Conservation (phyloP, 2,797 vertebrate species). For the Sardinella longiceps region DNA sequence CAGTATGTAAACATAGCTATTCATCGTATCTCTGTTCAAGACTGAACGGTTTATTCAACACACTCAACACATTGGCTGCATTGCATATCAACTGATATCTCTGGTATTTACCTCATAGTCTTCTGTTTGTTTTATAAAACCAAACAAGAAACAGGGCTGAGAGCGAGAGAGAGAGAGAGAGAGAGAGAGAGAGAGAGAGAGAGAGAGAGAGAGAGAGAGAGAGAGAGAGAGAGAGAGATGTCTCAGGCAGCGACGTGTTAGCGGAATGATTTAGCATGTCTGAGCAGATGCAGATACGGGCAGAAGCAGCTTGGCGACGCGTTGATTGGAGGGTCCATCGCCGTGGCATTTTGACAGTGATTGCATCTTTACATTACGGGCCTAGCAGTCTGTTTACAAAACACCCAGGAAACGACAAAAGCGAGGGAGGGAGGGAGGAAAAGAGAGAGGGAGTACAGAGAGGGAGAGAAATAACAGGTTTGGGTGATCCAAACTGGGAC, state of each 20-base stretch:
- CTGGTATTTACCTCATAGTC: no score
- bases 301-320: slow-evolving; percentile 60
- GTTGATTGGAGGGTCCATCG: slow-evolving; percentile 70
- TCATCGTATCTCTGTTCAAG: no score
- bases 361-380: slow-evolving; percentile 72
- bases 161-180: no score
- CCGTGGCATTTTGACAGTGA: slow-evolving; percentile 76
- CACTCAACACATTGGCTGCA: no score
- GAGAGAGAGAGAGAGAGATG: no score
- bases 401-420: slow-evolving; percentile 45
- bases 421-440: slow-evolving; percentile 30
- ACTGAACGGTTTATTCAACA: no score
- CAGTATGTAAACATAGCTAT: no score
- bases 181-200: no score
- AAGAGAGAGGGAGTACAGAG: not conserved
- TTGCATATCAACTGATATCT: no score
- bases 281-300: slow-evolving; percentile 34
- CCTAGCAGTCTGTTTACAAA: slow-evolving; percentile 76
- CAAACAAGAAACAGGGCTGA: no score
- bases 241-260: not conserved
- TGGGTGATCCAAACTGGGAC: not conserved
- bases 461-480: not conserved
- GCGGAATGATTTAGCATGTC: not conserved
- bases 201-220: no score
- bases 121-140: no score